Evolutionary conservation across 2,113 vertebrate species (phyloP).

Genomic region (Tretioscincus oriximinensis): DNA sequence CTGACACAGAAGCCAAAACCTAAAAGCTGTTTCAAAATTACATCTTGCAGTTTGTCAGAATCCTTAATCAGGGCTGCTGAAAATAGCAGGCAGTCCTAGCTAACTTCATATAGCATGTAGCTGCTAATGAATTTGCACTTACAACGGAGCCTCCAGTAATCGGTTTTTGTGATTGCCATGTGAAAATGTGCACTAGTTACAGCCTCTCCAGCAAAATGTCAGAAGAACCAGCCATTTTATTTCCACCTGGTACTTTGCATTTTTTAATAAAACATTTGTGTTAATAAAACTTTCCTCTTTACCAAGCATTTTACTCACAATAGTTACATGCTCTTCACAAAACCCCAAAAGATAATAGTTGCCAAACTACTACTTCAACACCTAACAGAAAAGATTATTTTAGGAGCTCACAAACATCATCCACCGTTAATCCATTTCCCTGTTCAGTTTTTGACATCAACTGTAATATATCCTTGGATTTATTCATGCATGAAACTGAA

Average conservation of each 20-base stretch:
- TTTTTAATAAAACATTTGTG: conserved; percentile 3
- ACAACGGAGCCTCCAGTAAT: conserved; percentile 1
- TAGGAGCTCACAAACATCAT: neutral
- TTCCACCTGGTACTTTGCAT: conserved; percentile 34
- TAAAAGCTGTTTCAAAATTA: neutral
- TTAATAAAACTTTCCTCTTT: conserved; percentile 39
- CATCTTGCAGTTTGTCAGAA: neutral
- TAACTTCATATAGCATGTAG: neutral
- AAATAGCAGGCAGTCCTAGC: neutral
- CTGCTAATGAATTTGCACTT: conserved; percentile 20
- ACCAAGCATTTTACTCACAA: conserved; percentile 30
- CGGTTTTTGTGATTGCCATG: neutral
- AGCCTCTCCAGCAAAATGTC: conserved; percentile 22
- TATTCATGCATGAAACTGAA: neutral
- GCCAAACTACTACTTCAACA: conserved; percentile 8
- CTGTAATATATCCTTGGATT: neutral
- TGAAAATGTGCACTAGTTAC: neutral
- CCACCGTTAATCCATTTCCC: rapidly evolving
- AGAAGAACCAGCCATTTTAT: conserved; percentile 31
- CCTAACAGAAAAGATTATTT: neutral
- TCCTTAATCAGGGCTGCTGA: neutral
- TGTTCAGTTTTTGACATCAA: neutral
- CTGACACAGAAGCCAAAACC: neutral
- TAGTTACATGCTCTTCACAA: neutral
- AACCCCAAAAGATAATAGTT: neutral